These are phyloP conservation scores for Bombyx mori DNA, from an alignment of 1,140 invertebrate species.

Conservation along the genomic window DNA sequence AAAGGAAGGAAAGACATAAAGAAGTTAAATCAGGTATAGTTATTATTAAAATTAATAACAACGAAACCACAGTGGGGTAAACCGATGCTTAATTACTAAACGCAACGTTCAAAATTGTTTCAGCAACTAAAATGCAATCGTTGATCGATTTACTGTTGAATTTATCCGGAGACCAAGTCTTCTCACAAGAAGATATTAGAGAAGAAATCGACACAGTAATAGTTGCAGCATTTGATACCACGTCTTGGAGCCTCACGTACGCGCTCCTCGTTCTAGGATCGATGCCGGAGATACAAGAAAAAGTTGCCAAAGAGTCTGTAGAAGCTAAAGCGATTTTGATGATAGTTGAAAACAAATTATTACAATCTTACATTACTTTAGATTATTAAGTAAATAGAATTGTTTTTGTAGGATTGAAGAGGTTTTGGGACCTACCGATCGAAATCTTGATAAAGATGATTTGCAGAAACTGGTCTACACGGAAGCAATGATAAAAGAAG, in stretches of 20 bases:
- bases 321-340: too few relatives aligned
- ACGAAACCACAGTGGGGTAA: too few relatives aligned
- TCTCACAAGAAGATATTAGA: conserved; percentile 7
- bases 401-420: neutral
- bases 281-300: conserved; percentile 5
- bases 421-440: conserved; percentile 2
- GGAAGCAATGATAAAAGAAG: conserved; percentile 46
- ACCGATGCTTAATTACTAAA: too few relatives aligned
- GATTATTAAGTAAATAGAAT: too few relatives aligned
- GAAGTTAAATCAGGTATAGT: too few relatives aligned
- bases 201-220: conserved; percentile 9
- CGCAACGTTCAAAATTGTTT: neutral
- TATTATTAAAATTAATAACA: too few relatives aligned
- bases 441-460: conserved; percentile 8
- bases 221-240: conserved; percentile 4
- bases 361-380: too few relatives aligned
- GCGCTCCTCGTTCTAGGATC: conserved; percentile 1
- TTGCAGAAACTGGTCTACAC: conserved; percentile 13
- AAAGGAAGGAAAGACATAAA: too few relatives aligned
- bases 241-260: neutral
- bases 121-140: conserved; percentile 5
- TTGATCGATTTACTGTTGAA: conserved; percentile 2
- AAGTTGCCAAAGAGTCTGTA: conserved; percentile 9
- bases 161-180: neutral
- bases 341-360: too few relatives aligned